Evolutionary conservation across 2,888 invertebrate species (phyloP), one percentile per base, ranked within the genome.

Genomic region (Parelbella ahira): DNA sequence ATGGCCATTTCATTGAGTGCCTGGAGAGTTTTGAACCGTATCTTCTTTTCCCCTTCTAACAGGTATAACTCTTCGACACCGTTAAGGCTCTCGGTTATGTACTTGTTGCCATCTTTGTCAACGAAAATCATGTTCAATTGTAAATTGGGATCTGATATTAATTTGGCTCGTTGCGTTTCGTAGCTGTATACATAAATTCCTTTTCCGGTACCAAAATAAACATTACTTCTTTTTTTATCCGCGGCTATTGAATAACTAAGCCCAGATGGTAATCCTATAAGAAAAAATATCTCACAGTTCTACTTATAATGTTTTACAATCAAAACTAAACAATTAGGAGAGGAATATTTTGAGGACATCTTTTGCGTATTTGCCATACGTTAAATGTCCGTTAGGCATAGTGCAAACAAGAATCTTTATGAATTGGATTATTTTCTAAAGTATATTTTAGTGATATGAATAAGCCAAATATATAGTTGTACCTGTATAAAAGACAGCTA

Each of bases 71-170:
- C 73, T 53, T 81, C 72, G 4, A 74, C 50, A 2, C 81, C 83
- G 25, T 81, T 60, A 5, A 65, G 60, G 38, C 63, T 70, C 37
- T 79, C 70, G 4, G 76, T 75, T 2, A 80, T 58, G 50, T 75
- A 81, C 54, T 76, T 79, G 43, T 80, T 82, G 18, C 83, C 69
- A 37, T 82, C 69, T 51, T 68, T 78, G 48, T 81, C 82, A 10
- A 82, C 55, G 48, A 74, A 72, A 32, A 83, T 60, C 71, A 74
- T 76, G 46, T 79, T 68, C 1, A 79, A 49, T 48, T 70, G 74
- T 10, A 74, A 48, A 24, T 57, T 52, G 1, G 58, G 64, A 33
- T 61, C 63, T 0, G 71, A 66, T 4, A 73, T 47, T 5, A 67
- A 61, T 8, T 50, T 61, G 1, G 80, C 78, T 19, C 57, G 53